phyloP scores from a whole-genome alignment of 2,797 vertebrate genomes.

The Manis crassicaudata region DNA sequence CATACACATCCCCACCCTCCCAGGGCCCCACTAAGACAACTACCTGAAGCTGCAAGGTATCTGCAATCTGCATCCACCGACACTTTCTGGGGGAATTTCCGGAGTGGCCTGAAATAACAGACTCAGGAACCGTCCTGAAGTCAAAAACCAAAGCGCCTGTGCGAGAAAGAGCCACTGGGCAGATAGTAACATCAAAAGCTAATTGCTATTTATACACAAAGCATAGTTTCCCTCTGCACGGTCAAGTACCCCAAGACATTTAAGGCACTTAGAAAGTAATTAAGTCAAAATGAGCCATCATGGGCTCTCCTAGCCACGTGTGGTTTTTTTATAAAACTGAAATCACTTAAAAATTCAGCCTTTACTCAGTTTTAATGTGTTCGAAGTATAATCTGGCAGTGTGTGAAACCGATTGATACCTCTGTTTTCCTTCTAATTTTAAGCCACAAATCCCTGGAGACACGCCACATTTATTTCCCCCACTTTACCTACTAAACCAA shows the following conservation, averaged over 20 bases:
- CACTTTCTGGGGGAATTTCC: background rate
- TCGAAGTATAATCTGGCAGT: background rate
- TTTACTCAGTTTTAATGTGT: conserved; percentile 59
- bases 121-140: background rate
- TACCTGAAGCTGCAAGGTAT: background rate
- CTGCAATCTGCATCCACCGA: background rate
- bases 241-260: background rate
- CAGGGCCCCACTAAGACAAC: background rate
- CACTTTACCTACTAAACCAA: background rate
- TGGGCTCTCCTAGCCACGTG: background rate
- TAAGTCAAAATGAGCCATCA: background rate
- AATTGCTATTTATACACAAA: conserved; percentile 30
- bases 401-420: conserved; percentile 50
- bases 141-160: background rate
- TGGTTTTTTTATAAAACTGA: conserved; percentile 9
- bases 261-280: conserved; percentile 14
- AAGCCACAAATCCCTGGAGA: conserved; percentile 50
- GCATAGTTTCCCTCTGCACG: background rate
- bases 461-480: background rate
- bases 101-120: background rate
- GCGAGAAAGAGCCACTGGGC: background rate
- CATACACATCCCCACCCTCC: accelerated
- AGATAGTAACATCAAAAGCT: background rate
- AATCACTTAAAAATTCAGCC: background rate
- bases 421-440: conserved; percentile 64